Evolutionary conservation across 1,140 invertebrate species (phyloP), one percentile per base, ranked within the genome.

Genomic region (Musca vetustissima): DNA sequence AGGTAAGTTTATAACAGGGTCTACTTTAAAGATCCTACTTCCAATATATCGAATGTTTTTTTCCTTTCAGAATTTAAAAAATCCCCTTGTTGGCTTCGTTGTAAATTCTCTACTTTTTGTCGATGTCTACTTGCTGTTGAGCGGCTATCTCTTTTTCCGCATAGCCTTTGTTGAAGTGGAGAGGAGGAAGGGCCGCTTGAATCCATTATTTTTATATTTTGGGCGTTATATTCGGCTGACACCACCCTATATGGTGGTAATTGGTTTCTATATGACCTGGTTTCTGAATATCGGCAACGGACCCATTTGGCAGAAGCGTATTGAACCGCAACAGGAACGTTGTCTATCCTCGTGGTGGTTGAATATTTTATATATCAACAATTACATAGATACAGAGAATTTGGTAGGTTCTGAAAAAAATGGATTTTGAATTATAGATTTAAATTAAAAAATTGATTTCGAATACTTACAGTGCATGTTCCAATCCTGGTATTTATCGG

Each of bases 401-500:
- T 74, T 90, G 81, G 90, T 91, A 81, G 85, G 84, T 76, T 47
- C 75, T 47, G 17, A 15, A 13, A 6, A 28, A 28, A 43, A 11
- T 2, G 17, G 17, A 53, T 21, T 52, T 17, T 21, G 6, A 17
- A n/a, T 21, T 13, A 17, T 4, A 21, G 3, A 21, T 55, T 43
- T 67, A n/a, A 48, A 14, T n/a, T 48, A 64, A 55, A 61, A 55
- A n/a, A 67, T 9, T 9, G 3, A 32, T 4, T 47, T 9, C 14
- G 8, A 22, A 24, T 65, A 32, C 22, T 67, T 86, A 66, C 82
- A 94, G 92, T 95, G 94, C 75, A 92, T 95, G 90, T 92, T 92
- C 69, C 92, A 93, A 86, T 90, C 92, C 0, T 96, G 94, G 94
- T 95, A 94, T 75, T 83, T 96, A 53, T 72, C 93, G 2, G 92